A percentile compares a stretch with the other conserved stretches of the same genome.
Evolutionary conservation across 2,113 vertebrate species (phyloP).

Genomic region (Gavia stellata): DNA sequence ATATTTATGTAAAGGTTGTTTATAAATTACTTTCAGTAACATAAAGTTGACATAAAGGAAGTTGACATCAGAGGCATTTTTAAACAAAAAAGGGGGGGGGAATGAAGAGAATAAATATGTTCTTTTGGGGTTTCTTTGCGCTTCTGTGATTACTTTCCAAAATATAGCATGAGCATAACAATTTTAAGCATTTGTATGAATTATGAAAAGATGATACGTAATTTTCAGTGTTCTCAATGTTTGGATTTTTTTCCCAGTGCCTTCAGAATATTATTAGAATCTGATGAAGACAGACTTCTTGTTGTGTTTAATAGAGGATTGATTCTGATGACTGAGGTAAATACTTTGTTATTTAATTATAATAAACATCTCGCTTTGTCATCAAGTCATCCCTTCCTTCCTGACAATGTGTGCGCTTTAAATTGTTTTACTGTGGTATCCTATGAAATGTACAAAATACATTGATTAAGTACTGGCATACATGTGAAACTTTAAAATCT

Average conservation of each 20-base stretch:
- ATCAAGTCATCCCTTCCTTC: neutral
- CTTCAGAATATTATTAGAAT: constrained; percentile 98
- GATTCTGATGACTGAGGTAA: constrained; percentile 98
- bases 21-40: neutral
- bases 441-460: neutral
- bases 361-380: neutral
- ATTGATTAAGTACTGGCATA: neutral
- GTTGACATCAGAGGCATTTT: neutral
- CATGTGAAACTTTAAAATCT: neutral
- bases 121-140: neutral
- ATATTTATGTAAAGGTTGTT: neutral
- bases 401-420: neutral
- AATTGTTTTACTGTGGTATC: neutral
- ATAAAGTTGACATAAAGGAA: neutral
- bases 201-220: neutral
- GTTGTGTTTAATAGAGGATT: constrained; percentile 98
- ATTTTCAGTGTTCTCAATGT: neutral
- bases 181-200: neutral
- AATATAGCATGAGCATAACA: neutral
- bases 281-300: constrained; percentile 95
- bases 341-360: neutral
- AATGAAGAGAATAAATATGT: neutral
- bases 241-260: constrained; percentile 79
- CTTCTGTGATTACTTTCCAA: neutral
- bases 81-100: fast-evolving